A percentile compares a stretch with the other conserved stretches of the same genome.
phyloP scores from a whole-genome alignment of 2,113 vertebrate species.

The Maccullochella peelii region DNA sequence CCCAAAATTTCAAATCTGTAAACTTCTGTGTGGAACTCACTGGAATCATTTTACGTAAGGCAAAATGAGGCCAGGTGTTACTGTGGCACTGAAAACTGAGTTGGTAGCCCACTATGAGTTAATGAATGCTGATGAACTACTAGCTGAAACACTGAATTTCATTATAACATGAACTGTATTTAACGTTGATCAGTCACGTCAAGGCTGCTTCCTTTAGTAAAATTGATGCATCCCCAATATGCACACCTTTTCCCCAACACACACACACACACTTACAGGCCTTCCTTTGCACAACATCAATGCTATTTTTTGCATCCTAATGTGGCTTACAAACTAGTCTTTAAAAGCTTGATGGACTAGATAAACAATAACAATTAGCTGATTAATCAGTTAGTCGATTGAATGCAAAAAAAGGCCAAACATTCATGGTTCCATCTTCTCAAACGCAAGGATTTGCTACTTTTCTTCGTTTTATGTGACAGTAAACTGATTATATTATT shows the following conservation, averaged over 20 bases:
- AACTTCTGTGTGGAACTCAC: not conserved
- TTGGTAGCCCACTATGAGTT: not conserved
- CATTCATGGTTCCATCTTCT: not conserved
- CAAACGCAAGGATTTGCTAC: not conserved
- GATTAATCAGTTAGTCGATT: not conserved
- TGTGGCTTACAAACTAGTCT: no score
- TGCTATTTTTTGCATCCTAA: not conserved
- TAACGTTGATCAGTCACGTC: not conserved
- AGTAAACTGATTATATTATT: slow-evolving; percentile 20
- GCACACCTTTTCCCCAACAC: not conserved
- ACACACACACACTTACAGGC: not conserved
- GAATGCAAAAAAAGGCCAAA: not conserved
- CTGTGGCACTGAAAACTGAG: not conserved
- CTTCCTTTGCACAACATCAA: no score
- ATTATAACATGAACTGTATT: not conserved
- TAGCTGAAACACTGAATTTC: not conserved
- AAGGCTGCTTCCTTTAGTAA: not conserved
- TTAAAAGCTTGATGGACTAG: not conserved
- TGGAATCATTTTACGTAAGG: not conserved
- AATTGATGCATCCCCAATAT: not conserved
- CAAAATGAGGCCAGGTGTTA: not conserved
- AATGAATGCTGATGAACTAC: not conserved
- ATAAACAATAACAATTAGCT: not conserved
- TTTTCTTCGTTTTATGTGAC: slow-evolving; percentile 17
- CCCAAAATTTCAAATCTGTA: not conserved